Conservation (phyloP, 1,140 invertebrate genomes). For the Lithobius niger region DNA sequence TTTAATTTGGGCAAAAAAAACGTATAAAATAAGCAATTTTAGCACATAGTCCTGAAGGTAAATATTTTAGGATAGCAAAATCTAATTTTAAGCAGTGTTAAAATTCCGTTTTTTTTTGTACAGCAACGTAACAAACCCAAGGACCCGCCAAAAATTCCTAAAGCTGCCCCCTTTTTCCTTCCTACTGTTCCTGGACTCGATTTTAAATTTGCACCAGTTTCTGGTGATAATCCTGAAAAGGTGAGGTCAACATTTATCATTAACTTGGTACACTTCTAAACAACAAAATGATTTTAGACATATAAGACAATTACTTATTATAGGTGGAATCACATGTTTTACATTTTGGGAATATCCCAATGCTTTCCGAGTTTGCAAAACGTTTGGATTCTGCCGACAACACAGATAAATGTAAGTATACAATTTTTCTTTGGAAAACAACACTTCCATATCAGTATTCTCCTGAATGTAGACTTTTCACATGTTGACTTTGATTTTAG, state of each 20-base stretch:
- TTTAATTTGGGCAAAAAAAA: too few species aligned
- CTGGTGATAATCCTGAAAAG: conserved; percentile 25
- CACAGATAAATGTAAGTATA: conserved; percentile 14
- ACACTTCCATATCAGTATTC: conserved; percentile 9
- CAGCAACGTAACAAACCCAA: conserved; percentile 73
- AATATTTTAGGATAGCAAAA: too few species aligned
- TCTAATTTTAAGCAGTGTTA: neutral
- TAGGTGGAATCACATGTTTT: too few species aligned
- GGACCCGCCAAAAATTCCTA: conserved; percentile 59
- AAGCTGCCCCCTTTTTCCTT: conserved; percentile 87
- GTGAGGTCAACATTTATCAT: conserved; percentile 12
- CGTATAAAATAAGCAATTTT: too few species aligned
- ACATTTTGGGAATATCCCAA: too few species aligned
- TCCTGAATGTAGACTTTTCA: neutral
- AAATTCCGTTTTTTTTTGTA: neutral
- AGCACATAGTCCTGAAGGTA: too few species aligned
- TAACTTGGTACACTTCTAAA: too few species aligned
- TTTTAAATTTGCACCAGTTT: conserved; percentile 59
- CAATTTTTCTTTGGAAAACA: conserved; percentile 1
- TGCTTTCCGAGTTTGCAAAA: too few species aligned
- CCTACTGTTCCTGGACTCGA: conserved; percentile 74
- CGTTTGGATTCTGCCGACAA: conserved; percentile 19
- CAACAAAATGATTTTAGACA: too few species aligned
- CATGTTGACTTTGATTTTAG: conserved; percentile 17
- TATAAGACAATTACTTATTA: too few species aligned